Conservation (phyloP, 2,888 invertebrate genomes). For the Dynastes hyllus region DNA sequence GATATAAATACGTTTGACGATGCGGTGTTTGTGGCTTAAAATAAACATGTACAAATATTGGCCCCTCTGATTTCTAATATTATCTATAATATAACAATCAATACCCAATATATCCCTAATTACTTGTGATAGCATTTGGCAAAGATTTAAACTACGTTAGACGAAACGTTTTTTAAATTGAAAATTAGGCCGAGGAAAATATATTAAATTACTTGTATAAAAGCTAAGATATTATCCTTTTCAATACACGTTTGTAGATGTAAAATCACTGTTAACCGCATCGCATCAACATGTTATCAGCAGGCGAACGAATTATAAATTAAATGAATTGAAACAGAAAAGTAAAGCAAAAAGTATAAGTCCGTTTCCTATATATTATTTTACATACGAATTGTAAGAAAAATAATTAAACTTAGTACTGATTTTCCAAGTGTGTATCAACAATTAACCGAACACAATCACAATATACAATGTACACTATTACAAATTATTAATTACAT, state of each 20-base stretch:
- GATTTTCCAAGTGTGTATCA: constrained; percentile 7
- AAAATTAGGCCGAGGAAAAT: constrained; percentile 28
- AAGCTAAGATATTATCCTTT: neutral
- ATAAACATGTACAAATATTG: constrained; percentile 18
- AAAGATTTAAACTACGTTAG: constrained; percentile 3
- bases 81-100: neutral
- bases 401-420: neutral
- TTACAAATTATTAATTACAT: constrained; percentile 38
- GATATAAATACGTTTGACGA: constrained; percentile 15
- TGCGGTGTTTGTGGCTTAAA: constrained; percentile 28
- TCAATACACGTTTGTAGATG: neutral
- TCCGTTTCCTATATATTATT: neutral
- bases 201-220: constrained; percentile 14
- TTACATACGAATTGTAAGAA: neutral
- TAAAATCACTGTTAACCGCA: neutral
- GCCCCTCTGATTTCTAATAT: constrained; percentile 37
- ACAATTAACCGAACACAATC: constrained; percentile 34
- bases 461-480: constrained; percentile 38
- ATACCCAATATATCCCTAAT: neutral
- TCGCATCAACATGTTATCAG: constrained; percentile 12
- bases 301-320: no score
- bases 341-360: no score
- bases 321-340: neutral
- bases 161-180: neutral
- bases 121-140: constrained; percentile 11